Evolutionary conservation across 1,140 invertebrate genomes (phyloP).

Genomic region (Drosophila auraria): DNA sequence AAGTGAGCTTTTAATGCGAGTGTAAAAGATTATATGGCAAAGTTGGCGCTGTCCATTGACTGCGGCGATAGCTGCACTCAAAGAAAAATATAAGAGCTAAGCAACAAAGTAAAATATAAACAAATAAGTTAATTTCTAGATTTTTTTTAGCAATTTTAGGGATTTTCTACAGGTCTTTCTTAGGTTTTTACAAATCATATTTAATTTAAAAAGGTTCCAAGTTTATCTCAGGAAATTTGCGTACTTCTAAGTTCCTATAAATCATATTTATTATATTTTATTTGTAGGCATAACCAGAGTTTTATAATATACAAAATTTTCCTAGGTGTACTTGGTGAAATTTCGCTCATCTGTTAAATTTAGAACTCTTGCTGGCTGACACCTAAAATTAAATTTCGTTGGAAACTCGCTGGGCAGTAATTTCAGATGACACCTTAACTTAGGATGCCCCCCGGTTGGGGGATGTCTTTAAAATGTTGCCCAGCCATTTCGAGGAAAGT

Average conservation of each 20-base stretch:
- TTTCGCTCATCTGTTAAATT: conserved; percentile 2
- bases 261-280: too few species aligned
- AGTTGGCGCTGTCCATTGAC: conserved; percentile 64
- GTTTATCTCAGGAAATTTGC: neutral
- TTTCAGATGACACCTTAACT: conserved; percentile 12
- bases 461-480: conserved; percentile 16
- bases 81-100: conserved; percentile 1
- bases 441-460: neutral
- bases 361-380: conserved; percentile 8
- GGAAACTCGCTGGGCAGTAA: conserved; percentile 7
- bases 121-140: neutral
- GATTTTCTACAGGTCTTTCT: too few species aligned
- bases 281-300: too few species aligned
- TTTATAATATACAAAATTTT: neutral
- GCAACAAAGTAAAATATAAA: neutral
- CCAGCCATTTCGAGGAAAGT: neutral
- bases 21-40: conserved; percentile 80
- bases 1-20: conserved; percentile 76
- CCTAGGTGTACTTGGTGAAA: conserved; percentile 7
- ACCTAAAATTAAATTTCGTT: conserved; percentile 18
- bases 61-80: conserved; percentile 29
- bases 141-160: neutral
- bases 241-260: too few species aligned
- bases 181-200: neutral
- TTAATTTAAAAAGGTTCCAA: too few species aligned